phyloP scores from a whole-genome alignment of 1,140 invertebrate genomes.

The Halictus rubicundus region DNA sequence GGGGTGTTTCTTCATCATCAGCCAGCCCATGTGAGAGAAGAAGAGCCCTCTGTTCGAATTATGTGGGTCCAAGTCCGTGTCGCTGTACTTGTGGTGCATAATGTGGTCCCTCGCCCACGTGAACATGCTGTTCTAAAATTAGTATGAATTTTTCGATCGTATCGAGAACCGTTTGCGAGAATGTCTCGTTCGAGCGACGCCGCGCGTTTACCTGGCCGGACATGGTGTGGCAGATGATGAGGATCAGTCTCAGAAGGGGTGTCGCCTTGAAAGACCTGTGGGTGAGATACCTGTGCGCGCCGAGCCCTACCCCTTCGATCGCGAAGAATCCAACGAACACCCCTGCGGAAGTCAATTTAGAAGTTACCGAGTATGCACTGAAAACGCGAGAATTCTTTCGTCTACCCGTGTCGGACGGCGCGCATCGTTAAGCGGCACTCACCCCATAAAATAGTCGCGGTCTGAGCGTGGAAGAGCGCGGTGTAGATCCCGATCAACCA shows the following conservation, averaged over 20 bases:
- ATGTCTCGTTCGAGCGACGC: too few relatives aligned
- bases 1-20: too few relatives aligned
- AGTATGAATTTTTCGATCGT: background rate
- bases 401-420: too few relatives aligned
- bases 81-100: too few relatives aligned
- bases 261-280: background rate
- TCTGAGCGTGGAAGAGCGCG: constrained; percentile 25
- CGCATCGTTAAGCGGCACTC: constrained; percentile 4
- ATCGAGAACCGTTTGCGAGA: too few relatives aligned
- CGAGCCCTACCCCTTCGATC: background rate
- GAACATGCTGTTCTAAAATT: background rate
- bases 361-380: too few relatives aligned
- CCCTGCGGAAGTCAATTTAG: background rate
- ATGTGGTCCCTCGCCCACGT: background rate
- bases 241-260: background rate
- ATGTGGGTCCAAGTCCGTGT: too few relatives aligned
- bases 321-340: background rate
- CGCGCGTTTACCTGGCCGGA: background rate
- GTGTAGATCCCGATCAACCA: constrained; percentile 51
- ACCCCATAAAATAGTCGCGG: constrained; percentile 54
- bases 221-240: background rate
- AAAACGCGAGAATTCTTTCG: too few relatives aligned
- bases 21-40: too few relatives aligned
- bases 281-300: background rate
- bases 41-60: too few relatives aligned